Base-by-base conservation (phyloP, 2,888 invertebrate genomes). In the Folsomia candida region DNA sequence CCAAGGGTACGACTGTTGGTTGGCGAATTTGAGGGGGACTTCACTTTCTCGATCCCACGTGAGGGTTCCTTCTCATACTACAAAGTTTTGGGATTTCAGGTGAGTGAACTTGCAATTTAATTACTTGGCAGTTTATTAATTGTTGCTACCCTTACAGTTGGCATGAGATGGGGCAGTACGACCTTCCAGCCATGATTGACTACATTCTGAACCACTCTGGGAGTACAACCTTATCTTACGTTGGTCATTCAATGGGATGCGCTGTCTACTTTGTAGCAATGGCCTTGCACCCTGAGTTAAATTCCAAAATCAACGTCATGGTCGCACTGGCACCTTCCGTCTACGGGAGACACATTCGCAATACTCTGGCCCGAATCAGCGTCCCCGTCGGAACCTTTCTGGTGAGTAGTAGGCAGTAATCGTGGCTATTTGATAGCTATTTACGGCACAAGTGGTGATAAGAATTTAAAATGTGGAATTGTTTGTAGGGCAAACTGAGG, bases 1-100 rank as follows among this genome's bases (percentile, higher is more conserved):
- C 4, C 25, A 6, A 22, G 59, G 59, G 3, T 59, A 59, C 24
- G 59, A 59, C 26, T 59, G 59, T 27, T 59, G 59, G 59, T 59
- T 59, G 26, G 59, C 22, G 4, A 59, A 59, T 24, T 18, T 59
- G 18, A 18, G 59, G 18, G 59, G 59, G 4, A 24, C 59, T 20
- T 27, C 59, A 18, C 24, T 59, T 24, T 59, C 59, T 3, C 2
- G 26, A 18, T 18, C 2, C 18, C 59, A 59, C 26, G 59, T 59
- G 9, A 59, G 24, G 4, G 4, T 59, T 2, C 26, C 59, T 20
- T 6, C 24, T 24, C 18, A 20, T 25, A 20, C 24, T 3, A 18
- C 59, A 24, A 24, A 59, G 26, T 59, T 24, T 59, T 59, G 59
- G 59, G 59, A 59, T 59, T 59, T 59, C 59, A 59, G 59, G 59